Evolutionary conservation across 2,113 vertebrate genomes (phyloP).

Genomic region (Heterocephalus glaber): DNA sequence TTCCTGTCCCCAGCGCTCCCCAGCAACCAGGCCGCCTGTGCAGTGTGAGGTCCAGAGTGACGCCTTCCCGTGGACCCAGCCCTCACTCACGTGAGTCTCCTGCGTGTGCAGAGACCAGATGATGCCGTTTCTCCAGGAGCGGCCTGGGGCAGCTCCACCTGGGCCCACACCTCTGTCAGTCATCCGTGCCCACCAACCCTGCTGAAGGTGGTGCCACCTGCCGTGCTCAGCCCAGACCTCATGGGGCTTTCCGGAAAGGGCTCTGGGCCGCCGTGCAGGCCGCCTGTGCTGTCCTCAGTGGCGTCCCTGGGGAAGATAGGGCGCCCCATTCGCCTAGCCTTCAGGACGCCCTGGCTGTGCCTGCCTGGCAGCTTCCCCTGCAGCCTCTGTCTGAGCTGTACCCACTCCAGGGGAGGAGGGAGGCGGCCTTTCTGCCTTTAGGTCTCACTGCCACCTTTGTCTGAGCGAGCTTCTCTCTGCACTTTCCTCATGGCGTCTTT

Average conservation of each 20-base stretch:
- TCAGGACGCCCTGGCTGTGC: not conserved
- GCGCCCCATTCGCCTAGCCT: not conserved
- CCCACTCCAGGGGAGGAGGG: not conserved
- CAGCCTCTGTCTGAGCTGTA: not conserved
- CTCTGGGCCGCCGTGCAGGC: not conserved
- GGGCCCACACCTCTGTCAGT: not conserved
- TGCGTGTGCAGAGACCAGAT: not conserved
- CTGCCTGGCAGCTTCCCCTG: not conserved
- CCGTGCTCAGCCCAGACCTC: not conserved
- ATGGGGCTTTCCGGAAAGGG: not conserved
- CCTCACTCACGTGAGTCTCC: too few relatives aligned
- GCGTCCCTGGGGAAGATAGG: too few relatives aligned
- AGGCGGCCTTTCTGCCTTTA: not conserved
- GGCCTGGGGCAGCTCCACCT: not conserved
- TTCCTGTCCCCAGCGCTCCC: not conserved
- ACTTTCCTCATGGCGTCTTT: not conserved
- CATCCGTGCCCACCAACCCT: not conserved
- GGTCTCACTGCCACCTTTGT: not conserved
- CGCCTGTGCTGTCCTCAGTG: not conserved
- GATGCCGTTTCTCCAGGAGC: not conserved
- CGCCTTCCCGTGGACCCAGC: fast-evolving
- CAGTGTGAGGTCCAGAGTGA: too few relatives aligned
- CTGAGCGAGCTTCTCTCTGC: not conserved
- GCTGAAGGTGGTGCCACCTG: too few relatives aligned
- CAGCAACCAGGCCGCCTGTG: not conserved